These are phyloP conservation scores for Eulemur rufifrons DNA, from an alignment of 2,113 vertebrate genomes.

Conservation along the genomic window DNA sequence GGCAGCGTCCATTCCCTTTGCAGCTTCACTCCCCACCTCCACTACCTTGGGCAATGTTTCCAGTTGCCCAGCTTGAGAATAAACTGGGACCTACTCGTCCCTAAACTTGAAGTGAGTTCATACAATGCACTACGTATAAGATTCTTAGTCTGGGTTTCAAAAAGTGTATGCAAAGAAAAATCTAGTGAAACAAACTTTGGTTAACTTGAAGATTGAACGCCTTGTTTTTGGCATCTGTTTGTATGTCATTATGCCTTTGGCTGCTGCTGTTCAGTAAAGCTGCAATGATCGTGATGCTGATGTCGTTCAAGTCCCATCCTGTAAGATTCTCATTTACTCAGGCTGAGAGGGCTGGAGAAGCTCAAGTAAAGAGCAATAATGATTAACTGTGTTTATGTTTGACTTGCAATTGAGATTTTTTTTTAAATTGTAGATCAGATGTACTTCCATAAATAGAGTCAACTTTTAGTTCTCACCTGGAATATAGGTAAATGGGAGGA, in stretches of 20 bases:
- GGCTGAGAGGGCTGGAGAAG: background rate
- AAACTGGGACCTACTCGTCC: background rate
- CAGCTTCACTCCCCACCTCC: fast-evolving
- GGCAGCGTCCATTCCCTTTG: background rate
- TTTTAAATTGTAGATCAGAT: conserved; percentile 44
- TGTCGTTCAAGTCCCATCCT: background rate
- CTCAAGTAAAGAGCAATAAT: conserved; percentile 22
- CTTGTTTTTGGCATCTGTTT: background rate
- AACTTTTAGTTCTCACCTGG: conserved; percentile 56
- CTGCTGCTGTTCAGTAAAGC: background rate
- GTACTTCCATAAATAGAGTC: conserved; percentile 53
- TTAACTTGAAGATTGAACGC: background rate
- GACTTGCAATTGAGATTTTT: conserved; percentile 24
- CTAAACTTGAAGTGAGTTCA: background rate
- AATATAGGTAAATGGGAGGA: conserved; percentile 64
- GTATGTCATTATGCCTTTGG: background rate
- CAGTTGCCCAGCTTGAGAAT: background rate
- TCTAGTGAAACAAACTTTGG: background rate
- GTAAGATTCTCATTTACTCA: background rate
- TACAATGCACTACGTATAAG: background rate
- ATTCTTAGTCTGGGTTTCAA: background rate
- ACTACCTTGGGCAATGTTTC: background rate
- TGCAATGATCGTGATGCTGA: background rate
- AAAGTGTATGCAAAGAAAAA: background rate
- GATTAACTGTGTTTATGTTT: conserved; percentile 28